Evolutionary conservation across 2,888 invertebrate genomes (phyloP), one percentile per base, ranked within the genome.

Genomic region (Parascotia fuliginaria): DNA sequence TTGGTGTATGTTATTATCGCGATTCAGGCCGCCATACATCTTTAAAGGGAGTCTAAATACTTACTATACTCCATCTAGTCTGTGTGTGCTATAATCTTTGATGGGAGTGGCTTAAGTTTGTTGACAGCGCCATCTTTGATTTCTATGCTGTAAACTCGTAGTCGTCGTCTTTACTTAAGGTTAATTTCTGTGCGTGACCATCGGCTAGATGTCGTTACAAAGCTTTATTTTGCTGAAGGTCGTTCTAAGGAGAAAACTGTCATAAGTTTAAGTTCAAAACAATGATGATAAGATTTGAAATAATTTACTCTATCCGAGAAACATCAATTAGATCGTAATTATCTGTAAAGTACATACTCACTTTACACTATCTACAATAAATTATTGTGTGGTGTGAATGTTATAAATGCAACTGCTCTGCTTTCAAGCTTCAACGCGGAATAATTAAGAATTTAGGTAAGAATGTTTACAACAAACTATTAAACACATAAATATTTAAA

Each of bases 161-260:
- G n/a, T n/a, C n/a, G n/a, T n/a, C n/a, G n/a, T n/a, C n/a, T n/a
- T n/a, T n/a, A n/a, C n/a, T n/a, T n/a, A n/a, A n/a, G n/a, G n/a
- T n/a, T n/a, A n/a, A n/a, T n/a, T n/a, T n/a, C n/a, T n/a, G n/a
- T n/a, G n/a, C n/a, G n/a, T n/a, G n/a, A n/a, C n/a, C n/a, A n/a
- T n/a, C n/a, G n/a, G 5, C 15, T 7, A 6, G 24, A 24, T 9
- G 7, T 40, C 29, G 27, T 27, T 13, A n/a, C 3, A 1, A 0
- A 6, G n/a, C 11, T 36, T 19, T 33, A 28, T 22, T 27, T 11
- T 9, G 3, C 11, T 57, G 74, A 73, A 75, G 75, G 75, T 72
- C 75, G 58, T 49, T 62, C 60, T 60, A 47, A 75, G 77, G 75
- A 60, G 60, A 73, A 37, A 50, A 40, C 37, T 75, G 77, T 77